Conservation (phyloP, 1,140 invertebrate genomes). For the Acyrthosiphon pisum region DNA sequence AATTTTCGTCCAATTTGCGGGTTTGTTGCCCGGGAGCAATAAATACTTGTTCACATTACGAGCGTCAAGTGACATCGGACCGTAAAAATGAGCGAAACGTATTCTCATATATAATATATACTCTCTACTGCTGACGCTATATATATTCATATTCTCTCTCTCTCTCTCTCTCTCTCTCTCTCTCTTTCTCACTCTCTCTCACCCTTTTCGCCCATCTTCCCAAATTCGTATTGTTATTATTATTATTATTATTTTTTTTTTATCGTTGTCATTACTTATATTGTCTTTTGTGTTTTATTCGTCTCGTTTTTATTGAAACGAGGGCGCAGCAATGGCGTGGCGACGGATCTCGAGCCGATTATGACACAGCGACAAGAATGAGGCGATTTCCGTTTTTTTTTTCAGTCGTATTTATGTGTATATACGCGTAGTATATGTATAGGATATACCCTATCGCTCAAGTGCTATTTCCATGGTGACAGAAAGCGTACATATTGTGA, state of each 20-base stretch:
- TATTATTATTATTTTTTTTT: constrained; percentile 8
- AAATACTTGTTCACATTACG: constrained; percentile 37
- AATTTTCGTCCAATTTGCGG: constrained; percentile 19
- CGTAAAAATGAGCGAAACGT: constrained; percentile 35
- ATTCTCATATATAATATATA: background rate
- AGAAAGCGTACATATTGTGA: constrained; percentile 33
- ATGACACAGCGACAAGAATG: constrained; percentile 31
- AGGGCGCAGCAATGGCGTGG: background rate
- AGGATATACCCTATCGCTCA: background rate
- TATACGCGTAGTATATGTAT: background rate
- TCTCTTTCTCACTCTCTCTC: background rate
- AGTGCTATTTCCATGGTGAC: constrained; percentile 40
- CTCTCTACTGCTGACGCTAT: background rate
- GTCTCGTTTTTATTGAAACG: constrained; percentile 28
- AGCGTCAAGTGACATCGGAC: constrained; percentile 18
- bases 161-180: background rate
- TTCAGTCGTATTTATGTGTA: background rate
- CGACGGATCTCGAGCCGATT: background rate
- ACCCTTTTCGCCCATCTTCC: background rate
- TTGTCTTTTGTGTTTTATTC: constrained; percentile 2
- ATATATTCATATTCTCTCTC: background rate
- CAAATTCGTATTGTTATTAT: background rate
- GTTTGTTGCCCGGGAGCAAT: background rate
- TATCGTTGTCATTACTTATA: constrained; percentile 9
- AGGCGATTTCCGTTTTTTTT: constrained; percentile 26